Base-by-base conservation (phyloP, 2,113 vertebrate genomes). In the Heptranchias perlo region DNA sequence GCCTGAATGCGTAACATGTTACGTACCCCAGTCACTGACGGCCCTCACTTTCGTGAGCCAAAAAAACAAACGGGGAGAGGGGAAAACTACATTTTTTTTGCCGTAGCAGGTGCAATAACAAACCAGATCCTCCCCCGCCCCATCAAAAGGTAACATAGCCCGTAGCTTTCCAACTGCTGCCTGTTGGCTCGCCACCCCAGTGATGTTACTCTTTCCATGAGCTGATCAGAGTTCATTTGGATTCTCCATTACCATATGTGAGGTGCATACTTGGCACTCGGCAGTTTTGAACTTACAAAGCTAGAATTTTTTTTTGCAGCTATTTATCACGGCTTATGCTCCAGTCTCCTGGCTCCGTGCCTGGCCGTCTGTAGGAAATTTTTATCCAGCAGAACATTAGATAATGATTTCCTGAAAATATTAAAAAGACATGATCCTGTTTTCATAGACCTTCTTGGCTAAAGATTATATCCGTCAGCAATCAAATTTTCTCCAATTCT, bases 381-480 rank as follows among this genome's bases (percentile, higher is more conserved):
- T 28, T 28, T 58, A 58, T 91, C 11, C 52, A n/a, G 4, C 87
- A 35, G 87, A 58, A 91, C 49, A 54, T 91, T 91, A 91, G 87
- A 91, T 91, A 91, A 91, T 58, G 87, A 91, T 91, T 91, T 91
- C 49, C 87, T 58, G 87, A 35, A 91, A 89, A 91, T 91, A 91
- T 91, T 49, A 87, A 87, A 31, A 31, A 54, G 25, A 52, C 25
- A 91, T 11, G 52, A 35, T 54, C 49, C 28, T 91, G 31, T 91
- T 58, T 54, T 91, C 87, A 58, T 31, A 58, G 52, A 16, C 8
- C 28, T 91, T 58, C 52, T 58, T 0, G 52, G 11, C 52, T 91
- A 52, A 91, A 91, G 23, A 58, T 91, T 91, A n/a, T 35, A 58
- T 14, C 28, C 49, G 13, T 91, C 28, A 16, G 49, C 52, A 91